Percentiles rank a stretch among this genome's conserved stretches.
phyloP scores from a whole-genome alignment of 2,888 invertebrate genomes.

The Dasypogon diadema region DNA sequence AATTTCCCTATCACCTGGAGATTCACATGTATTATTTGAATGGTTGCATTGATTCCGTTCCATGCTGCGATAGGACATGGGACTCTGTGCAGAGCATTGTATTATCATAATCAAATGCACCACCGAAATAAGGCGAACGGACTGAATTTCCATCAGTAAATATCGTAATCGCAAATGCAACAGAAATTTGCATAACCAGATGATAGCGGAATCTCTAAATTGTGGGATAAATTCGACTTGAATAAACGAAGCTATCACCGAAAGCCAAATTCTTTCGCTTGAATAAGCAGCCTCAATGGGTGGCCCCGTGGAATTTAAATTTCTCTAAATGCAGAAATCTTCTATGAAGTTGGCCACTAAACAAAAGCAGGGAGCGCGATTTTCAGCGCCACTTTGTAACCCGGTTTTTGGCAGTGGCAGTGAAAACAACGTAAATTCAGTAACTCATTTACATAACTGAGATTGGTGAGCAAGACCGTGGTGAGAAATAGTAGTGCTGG shows the following conservation, averaged over 20 bases:
- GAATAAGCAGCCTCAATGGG: conserved; percentile 11
- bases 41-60: conserved; percentile 18
- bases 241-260: conserved; percentile 26
- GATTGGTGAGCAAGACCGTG: not conserved
- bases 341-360: not conserved
- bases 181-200: conserved; percentile 48
- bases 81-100: conserved; percentile 1
- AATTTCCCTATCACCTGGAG: conserved; percentile 21
- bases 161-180: conserved; percentile 30
- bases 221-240: conserved; percentile 36
- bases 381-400: conserved; percentile 2
- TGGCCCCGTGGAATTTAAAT: conserved; percentile 32
- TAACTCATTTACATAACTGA: conserved; percentile 47
- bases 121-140: conserved; percentile 29
- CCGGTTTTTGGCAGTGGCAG: conserved; percentile 48
- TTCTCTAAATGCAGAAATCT: conserved; percentile 12
- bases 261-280: conserved; percentile 30
- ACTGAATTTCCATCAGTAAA: conserved; percentile 34
- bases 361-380: not conserved
- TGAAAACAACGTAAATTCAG: conserved; percentile 47
- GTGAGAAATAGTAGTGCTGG: conserved; percentile 32
- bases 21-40: conserved; percentile 39
- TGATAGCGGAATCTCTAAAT: conserved; percentile 42
- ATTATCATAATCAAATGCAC: conserved; percentile 47
- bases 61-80: not conserved